Base-by-base conservation (phyloP, 2,797 vertebrate species). In the Odontamblyopus rebecca region DNA sequence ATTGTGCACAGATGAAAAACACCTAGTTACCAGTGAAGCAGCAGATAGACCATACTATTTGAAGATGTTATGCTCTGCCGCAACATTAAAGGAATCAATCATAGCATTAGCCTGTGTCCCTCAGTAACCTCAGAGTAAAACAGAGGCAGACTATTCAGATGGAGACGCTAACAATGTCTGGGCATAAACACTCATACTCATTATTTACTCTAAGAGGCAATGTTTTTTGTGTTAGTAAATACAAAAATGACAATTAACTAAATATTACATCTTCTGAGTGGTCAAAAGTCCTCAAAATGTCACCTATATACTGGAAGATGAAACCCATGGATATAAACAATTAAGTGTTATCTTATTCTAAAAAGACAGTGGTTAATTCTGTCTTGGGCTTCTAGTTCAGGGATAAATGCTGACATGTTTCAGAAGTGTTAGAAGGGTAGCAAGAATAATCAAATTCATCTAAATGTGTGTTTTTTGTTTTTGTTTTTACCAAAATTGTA, bases 1-100 rank as follows among this genome's bases (percentile, higher is more conserved):
- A 61, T 67, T 61, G 26, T 35, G 41, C 18, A 29, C 41, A 29
- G 41, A 23, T 61, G 27, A 61, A 61, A 30, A 70, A 70, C 41
- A 60, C 56, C 57, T 41, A 29, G 59, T 48, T 69, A 61, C 68
- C 41, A 18, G 57, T 3, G 44, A 50, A 19, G 27, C 50, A 32
- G 19, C 32, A 19, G 53, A 57, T 15, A 68, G 30, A 23, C 53
- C 51, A 35, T 41, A 26, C 29, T n/a, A 68, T 68, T 57, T 68
- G 53, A 41, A 57, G 53, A 56, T 41, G 19, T 41, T 41, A 48
- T 48, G 44, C 44, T 48, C 13, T 15, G 44, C 44, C 44, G 44
- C 44, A 15, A 69, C 44, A 70, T 61, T 70, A 70, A 61, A 51
- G 12, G 29, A 35, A 50, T 61, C 27, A 15, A 38, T 68, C 67